These are phyloP conservation scores for Aplocera efformata DNA, from an alignment of 2,888 invertebrate genomes.

Conservation along the genomic window DNA sequence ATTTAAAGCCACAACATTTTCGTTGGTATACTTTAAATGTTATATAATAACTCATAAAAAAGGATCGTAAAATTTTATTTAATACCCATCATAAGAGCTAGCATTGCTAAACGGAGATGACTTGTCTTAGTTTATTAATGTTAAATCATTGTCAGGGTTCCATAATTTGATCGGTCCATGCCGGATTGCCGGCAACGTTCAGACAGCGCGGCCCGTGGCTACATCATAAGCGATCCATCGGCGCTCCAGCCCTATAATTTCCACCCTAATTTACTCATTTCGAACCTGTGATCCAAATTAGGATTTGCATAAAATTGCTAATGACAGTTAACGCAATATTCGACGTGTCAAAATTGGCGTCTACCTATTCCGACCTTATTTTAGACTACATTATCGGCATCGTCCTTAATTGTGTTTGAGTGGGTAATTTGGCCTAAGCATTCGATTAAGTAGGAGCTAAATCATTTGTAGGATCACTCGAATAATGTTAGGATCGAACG, in stretches of 20 bases:
- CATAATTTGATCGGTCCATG: conserved; percentile 11
- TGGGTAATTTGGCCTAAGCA: conserved; percentile 47
- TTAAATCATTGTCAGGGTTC: neutral
- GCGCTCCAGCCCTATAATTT: conserved; percentile 68
- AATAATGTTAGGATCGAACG: conserved; percentile 32
- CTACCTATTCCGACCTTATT: conserved; percentile 54
- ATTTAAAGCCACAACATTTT: neutral
- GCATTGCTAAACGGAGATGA: too few species aligned
- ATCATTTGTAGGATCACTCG: conserved; percentile 43
- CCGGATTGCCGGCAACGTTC: conserved; percentile 22
- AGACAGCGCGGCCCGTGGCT: conserved; percentile 46
- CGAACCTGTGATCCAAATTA: conserved; percentile 66
- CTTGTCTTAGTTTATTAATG: neutral
- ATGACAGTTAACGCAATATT: conserved; percentile 65
- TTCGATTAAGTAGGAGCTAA: conserved; percentile 47
- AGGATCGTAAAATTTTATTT: too few species aligned
- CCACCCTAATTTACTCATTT: conserved; percentile 66
- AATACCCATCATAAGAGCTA: too few species aligned
- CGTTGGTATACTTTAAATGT: too few species aligned
- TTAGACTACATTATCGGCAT: conserved; percentile 50
- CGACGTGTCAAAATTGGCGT: conserved; percentile 64
- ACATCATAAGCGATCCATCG: conserved; percentile 60
- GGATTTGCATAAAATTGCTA: conserved; percentile 76
- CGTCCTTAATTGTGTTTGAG: conserved; percentile 45
- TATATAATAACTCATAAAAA: too few species aligned